phyloP scores from a whole-genome alignment of 2,888 invertebrate species.

The Girardia tigrina region DNA sequence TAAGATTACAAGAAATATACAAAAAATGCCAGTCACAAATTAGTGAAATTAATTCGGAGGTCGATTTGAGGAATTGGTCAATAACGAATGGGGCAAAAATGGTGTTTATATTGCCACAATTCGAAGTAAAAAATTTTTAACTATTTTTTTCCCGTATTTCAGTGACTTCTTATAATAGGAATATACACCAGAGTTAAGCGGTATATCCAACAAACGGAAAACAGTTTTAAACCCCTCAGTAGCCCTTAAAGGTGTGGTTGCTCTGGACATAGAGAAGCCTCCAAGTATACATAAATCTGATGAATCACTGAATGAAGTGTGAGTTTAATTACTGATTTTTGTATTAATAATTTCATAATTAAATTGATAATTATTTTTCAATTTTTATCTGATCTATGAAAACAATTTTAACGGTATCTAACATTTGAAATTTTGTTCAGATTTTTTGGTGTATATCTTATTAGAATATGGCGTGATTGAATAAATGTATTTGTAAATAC shows the following conservation, averaged over 20 bases:
- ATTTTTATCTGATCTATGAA: too few species aligned
- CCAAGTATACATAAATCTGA: neutral
- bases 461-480: too few species aligned
- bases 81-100: neutral
- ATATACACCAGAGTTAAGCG: neutral
- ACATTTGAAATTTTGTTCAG: too few species aligned
- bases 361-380: too few species aligned
- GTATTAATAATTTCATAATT: too few species aligned
- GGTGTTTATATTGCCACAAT: neutral
- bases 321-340: neutral
- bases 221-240: neutral
- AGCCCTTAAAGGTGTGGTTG: neutral
- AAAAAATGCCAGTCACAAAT: neutral
- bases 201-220: neutral
- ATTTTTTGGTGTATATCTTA: too few species aligned
- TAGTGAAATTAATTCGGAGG: neutral
- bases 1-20: neutral
- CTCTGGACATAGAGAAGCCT: neutral
- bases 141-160: neutral
- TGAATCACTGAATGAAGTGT: constrained; percentile 1
- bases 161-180: neutral
- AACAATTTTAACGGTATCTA: too few species aligned
- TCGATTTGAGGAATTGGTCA: constrained; percentile 9
- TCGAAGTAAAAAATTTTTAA: neutral
- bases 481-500: too few species aligned